Evolutionary conservation across 2,888 invertebrate species (phyloP).

Genomic region (Coelopa pilipes): DNA sequence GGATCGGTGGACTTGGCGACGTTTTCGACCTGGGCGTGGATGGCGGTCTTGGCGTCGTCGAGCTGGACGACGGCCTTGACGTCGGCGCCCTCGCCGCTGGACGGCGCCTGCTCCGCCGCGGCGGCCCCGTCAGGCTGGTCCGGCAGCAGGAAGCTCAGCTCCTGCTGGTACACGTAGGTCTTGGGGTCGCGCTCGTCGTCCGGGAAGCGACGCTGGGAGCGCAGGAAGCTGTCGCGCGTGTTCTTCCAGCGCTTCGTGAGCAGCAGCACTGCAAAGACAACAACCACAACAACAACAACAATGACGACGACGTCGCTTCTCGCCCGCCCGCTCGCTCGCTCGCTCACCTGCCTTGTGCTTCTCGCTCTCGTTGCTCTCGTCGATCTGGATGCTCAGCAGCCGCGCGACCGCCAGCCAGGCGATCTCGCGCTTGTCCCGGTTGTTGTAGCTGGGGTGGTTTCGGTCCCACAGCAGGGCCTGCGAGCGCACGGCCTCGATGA

Average conservation of each 20-base stretch:
- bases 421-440: conserved; percentile 51
- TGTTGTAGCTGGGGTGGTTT: conserved; percentile 51
- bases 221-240: conserved; percentile 54
- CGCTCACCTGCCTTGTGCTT: conserved; percentile 50
- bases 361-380: conserved; percentile 43
- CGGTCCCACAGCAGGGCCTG: conserved; percentile 52
- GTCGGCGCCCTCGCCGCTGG: neutral
- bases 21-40: neutral
- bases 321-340: too few species aligned
- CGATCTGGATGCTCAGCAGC: conserved; percentile 47
- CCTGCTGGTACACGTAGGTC: conserved; percentile 54
- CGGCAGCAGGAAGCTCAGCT: conserved; percentile 50
- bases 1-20: too few species aligned
- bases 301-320: too few species aligned
- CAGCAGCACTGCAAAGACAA: conserved; percentile 45
- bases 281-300: too few species aligned
- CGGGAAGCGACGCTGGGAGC: conserved; percentile 45
- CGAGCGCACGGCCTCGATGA: conserved; percentile 50
- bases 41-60: too few species aligned
- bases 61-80: neutral
- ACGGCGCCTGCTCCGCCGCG: neutral
- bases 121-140: conserved; percentile 40
- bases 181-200: conserved; percentile 32
- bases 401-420: conserved; percentile 53
- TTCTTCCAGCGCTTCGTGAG: conserved; percentile 55